Evolutionary conservation across 2,113 vertebrate species (phyloP).

Genomic region (Taurulus bubalis): DNA sequence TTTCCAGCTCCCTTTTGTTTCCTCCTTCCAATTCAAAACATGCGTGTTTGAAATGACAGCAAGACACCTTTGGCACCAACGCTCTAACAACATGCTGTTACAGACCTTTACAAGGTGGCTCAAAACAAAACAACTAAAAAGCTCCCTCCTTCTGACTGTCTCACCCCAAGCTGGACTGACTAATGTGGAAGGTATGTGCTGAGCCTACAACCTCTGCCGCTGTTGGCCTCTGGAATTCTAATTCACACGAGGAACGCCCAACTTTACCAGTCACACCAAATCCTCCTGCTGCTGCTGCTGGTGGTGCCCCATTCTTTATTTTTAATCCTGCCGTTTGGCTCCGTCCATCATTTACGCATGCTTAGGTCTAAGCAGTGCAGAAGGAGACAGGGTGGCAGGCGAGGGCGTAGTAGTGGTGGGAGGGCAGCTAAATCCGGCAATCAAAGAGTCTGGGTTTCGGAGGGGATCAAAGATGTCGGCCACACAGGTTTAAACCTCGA

Average conservation of each 20-base stretch:
- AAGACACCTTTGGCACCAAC: not conserved
- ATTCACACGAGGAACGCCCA: conserved; percentile 78
- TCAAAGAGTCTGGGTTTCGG: conserved; percentile 66
- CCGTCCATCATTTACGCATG: conserved; percentile 69
- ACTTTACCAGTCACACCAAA: conserved; percentile 70
- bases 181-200: conserved; percentile 85
- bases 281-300: conserved; percentile 48
- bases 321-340: conserved; percentile 65
- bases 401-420: conserved; percentile 28
- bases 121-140: conserved; percentile 47
- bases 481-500: conserved; percentile 67
- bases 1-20: conserved; percentile 16
- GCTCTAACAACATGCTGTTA: conserved; percentile 20
- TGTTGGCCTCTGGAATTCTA: conserved; percentile 79
- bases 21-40: conserved; percentile 17
- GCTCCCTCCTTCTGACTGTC: conserved; percentile 60
- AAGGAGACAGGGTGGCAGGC: conserved; percentile 44
- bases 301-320: conserved; percentile 57
- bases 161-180: conserved; percentile 66
- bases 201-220: conserved; percentile 74
- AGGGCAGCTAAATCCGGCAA: conserved; percentile 62
- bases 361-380: conserved; percentile 66
- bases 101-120: conserved; percentile 30
- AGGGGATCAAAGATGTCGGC: conserved; percentile 62
- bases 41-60: conserved; percentile 2